phyloP scores from a whole-genome alignment of 2,113 vertebrate species.

The Toxostoma redivivum region DNA sequence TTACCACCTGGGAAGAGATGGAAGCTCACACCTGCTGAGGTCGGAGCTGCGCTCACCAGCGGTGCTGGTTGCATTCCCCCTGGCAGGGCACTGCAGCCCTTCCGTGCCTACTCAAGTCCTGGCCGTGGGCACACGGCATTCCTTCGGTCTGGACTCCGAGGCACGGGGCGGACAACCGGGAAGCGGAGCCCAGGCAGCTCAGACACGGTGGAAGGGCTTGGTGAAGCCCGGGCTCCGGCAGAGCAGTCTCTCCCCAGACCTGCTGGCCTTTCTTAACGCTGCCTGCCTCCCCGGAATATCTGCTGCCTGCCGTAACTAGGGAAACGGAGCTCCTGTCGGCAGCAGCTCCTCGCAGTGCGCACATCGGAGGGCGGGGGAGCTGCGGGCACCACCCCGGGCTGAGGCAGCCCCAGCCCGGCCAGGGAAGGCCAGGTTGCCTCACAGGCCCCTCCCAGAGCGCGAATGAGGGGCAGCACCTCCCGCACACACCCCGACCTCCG shows the following conservation, averaged over 20 bases:
- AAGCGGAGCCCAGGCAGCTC: not conserved
- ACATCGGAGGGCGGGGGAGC: not conserved
- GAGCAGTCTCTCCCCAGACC: not conserved
- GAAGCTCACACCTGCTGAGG: not conserved
- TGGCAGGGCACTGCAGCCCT: not conserved
- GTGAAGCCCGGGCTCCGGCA: not conserved
- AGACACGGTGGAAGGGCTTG: rapidly evolving
- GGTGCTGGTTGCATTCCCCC: rapidly evolving
- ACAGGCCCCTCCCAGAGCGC: not conserved
- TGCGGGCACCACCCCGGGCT: not conserved
- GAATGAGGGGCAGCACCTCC: not conserved
- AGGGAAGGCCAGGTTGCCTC: not conserved
- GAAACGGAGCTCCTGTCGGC: conserved; percentile 21
- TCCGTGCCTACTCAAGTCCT: not conserved
- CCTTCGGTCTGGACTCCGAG: not conserved
- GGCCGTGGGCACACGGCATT: rapidly evolving
- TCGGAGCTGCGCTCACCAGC: rapidly evolving
- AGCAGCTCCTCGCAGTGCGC: not conserved
- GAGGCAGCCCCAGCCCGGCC: not conserved
- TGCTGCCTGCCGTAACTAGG: conserved; percentile 33
- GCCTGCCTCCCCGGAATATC: conserved; percentile 5
- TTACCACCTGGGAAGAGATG: not conserved
- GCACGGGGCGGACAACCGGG: rapidly evolving
- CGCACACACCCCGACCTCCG: rapidly evolving
- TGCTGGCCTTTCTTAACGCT: not conserved